phyloP scores from a whole-genome alignment of 1,140 invertebrate genomes.

The Grapholita molesta region DNA sequence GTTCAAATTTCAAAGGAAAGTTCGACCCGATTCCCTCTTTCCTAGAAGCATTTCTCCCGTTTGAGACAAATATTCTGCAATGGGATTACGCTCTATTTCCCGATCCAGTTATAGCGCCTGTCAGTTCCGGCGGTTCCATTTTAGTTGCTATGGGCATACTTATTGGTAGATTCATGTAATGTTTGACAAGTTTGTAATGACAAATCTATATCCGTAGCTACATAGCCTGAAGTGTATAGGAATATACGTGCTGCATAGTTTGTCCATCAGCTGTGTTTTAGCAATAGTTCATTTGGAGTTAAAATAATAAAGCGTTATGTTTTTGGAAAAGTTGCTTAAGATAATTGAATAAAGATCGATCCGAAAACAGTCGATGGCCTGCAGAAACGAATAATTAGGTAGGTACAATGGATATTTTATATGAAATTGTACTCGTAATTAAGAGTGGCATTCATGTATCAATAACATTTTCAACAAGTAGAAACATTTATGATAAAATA shows the following conservation, averaged over 20 bases:
- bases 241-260: too few species aligned
- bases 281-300: too few species aligned
- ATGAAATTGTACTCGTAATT: too few species aligned
- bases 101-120: constrained; percentile 9
- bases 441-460: not conserved
- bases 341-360: too few species aligned
- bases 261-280: too few species aligned
- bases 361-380: too few species aligned
- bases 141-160: not conserved
- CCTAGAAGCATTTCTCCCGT: not conserved
- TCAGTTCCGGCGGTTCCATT: not conserved
- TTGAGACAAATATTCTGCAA: constrained; percentile 1
- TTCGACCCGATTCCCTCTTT: not conserved
- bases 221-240: too few species aligned
- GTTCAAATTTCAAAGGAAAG: not conserved
- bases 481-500: not conserved
- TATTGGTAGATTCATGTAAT: not conserved
- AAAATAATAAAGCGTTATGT: too few species aligned
- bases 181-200: not conserved
- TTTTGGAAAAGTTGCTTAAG: too few species aligned
- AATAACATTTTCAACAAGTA: not conserved
- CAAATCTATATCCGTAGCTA: not conserved
- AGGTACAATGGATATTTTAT: too few species aligned
- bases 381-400: too few species aligned
- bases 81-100: constrained; percentile 3